Percentiles rank a stretch among this genome's conserved stretches.
Evolutionary conservation across 2,888 invertebrate species (phyloP).

Genomic region (Terebella lapidaria): DNA sequence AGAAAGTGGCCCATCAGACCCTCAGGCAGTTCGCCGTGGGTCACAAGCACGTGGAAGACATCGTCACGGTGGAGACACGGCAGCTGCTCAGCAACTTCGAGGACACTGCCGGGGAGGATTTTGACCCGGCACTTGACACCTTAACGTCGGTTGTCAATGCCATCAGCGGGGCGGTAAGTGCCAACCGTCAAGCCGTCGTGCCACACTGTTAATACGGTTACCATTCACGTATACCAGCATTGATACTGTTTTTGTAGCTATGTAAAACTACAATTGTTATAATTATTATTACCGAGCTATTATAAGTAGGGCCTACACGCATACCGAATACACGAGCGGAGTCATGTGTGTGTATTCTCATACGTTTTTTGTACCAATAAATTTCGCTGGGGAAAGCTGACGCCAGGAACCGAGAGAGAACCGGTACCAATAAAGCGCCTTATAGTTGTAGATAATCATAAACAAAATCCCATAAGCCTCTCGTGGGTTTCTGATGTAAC

Average conservation of each 20-base stretch:
- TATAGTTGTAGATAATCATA: no score
- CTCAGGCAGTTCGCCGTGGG: conserved; percentile 12
- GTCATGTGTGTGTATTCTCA: no score
- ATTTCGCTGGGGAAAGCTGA: no score
- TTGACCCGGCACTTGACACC: conserved; percentile 14
- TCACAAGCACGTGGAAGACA: conserved; percentile 6
- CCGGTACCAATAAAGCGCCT: no score
- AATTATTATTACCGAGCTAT: no score
- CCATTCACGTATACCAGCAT: not conserved
- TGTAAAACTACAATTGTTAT: not conserved
- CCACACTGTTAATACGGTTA: not conserved
- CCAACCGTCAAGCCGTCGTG: not conserved
- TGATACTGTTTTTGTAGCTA: not conserved
- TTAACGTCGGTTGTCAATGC: conserved; percentile 20
- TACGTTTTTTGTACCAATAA: no score
- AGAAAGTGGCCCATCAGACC: not conserved
- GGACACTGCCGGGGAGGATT: conserved; percentile 3
- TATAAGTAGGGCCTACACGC: no score
- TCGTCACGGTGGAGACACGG: conserved; percentile 15
- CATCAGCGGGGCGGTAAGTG: conserved; percentile 16
- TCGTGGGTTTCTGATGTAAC: no score
- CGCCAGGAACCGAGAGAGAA: no score
- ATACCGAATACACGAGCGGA: no score
- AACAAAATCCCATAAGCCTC: no score
- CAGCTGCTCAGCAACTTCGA: conserved; percentile 5